phyloP scores from a whole-genome alignment of 2,888 invertebrate genomes.

The Machimus rusticus region DNA sequence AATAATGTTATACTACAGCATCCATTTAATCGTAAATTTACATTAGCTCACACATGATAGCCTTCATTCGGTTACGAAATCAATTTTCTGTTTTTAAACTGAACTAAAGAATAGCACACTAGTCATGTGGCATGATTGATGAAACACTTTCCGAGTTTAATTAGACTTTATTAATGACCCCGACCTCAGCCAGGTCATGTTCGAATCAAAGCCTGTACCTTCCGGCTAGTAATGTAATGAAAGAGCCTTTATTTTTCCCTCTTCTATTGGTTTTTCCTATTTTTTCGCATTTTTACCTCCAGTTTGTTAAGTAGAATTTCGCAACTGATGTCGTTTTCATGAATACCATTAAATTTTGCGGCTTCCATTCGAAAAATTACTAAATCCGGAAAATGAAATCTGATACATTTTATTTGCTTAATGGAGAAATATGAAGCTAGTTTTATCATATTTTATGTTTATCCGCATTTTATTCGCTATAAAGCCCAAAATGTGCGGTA shows the following conservation, averaged over 20 bases:
- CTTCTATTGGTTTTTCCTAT: background rate
- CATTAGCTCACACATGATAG: background rate
- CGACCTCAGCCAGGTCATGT: background rate
- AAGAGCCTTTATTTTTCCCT: background rate
- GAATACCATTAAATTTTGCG: background rate
- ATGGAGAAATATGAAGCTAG: background rate
- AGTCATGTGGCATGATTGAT: background rate
- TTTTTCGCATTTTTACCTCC: background rate
- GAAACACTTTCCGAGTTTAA: background rate
- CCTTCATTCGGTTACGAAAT: background rate
- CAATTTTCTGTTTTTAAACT: background rate
- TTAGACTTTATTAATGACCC: background rate
- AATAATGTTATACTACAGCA: too few species aligned
- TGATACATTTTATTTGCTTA: background rate
- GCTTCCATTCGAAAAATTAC: background rate
- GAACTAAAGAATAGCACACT: background rate
- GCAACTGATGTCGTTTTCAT: background rate
- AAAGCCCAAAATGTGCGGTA: too few species aligned
- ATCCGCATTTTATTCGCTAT: background rate
- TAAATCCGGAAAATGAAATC: background rate
- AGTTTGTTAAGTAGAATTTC: background rate
- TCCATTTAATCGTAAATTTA: background rate
- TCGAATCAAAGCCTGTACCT: background rate
- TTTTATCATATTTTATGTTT: background rate
- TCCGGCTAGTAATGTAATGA: background rate